Evolutionary conservation across 2,888 invertebrate genomes (phyloP).

Genomic region (Hypsopygia costalis): DNA sequence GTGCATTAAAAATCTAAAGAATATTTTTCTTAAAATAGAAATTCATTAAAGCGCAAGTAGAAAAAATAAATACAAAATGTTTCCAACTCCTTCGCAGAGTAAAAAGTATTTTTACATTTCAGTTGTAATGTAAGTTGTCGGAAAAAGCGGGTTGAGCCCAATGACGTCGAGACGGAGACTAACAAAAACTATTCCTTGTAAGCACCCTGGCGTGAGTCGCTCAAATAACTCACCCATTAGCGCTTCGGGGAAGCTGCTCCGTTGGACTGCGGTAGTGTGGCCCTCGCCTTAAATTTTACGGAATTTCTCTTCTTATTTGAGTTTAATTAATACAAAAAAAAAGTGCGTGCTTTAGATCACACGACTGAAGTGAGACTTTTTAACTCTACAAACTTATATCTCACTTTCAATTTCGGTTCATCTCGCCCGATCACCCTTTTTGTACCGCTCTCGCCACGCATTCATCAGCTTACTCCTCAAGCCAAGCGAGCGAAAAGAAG

Average conservation of each 20-base stretch:
- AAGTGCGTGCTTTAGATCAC: too few species aligned
- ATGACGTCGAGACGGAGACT: constrained; percentile 31
- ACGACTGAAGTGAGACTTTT: too few species aligned
- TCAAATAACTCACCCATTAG: constrained; percentile 39
- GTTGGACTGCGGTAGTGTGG: background rate
- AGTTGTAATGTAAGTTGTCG: constrained; percentile 5
- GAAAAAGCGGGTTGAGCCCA: constrained; percentile 6
- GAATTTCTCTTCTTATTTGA: background rate
- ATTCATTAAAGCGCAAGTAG: background rate
- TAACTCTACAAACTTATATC: too few species aligned
- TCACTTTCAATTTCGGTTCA: too few species aligned
- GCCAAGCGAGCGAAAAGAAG: too few species aligned
- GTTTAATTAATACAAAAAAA: too few species aligned
- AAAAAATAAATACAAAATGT: background rate
- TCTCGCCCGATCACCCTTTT: too few species aligned
- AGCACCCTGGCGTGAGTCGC: constrained; percentile 47
- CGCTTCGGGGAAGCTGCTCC: constrained; percentile 17
- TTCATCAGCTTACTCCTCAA: too few species aligned
- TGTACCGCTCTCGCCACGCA: too few species aligned
- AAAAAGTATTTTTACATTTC: constrained; percentile 25
- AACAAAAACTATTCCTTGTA: constrained; percentile 18
- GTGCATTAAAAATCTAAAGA: background rate
- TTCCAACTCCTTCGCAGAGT: background rate
- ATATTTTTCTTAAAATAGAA: background rate
- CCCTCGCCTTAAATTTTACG: background rate